Conservation (phyloP, 2,888 invertebrate genomes). For the Meandrusa payeni region DNA sequence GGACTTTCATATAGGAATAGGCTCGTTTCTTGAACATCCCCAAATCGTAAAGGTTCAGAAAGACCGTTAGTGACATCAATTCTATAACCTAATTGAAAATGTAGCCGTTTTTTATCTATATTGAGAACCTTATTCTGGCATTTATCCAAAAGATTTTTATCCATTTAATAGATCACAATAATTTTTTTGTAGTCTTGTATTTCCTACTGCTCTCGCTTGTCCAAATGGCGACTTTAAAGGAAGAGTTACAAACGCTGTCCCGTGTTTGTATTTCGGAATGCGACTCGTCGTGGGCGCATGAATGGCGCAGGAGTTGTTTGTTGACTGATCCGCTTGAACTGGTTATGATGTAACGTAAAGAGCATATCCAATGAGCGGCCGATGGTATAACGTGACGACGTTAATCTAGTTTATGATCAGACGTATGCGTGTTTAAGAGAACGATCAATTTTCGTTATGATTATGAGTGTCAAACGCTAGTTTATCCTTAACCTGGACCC, state of each 20-base stretch:
- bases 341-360: constrained; percentile 70
- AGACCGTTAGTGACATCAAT: no score
- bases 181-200: no score
- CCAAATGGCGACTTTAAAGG: constrained; percentile 11
- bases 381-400: constrained; percentile 34
- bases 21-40: no score
- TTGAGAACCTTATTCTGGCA: no score
- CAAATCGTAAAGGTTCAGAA: no score
- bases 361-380: constrained; percentile 44
- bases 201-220: no score
- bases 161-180: no score
- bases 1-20: no score
- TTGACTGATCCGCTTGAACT: constrained; percentile 67
- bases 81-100: no score
- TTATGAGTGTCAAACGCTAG: constrained; percentile 10
- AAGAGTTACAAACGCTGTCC: constrained; percentile 4
- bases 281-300: constrained; percentile 58
- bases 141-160: no score
- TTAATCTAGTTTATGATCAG: constrained; percentile 29
- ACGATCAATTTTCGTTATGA: constrained; percentile 16
- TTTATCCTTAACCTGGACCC: no score
- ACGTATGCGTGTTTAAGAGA: constrained; percentile 29
- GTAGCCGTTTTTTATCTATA: no score
- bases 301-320: constrained; percentile 53
- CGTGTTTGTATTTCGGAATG: constrained; percentile 34